These are phyloP conservation scores for Hassar affinis DNA, from an alignment of 2,113 vertebrate genomes.

Conservation along the genomic window DNA sequence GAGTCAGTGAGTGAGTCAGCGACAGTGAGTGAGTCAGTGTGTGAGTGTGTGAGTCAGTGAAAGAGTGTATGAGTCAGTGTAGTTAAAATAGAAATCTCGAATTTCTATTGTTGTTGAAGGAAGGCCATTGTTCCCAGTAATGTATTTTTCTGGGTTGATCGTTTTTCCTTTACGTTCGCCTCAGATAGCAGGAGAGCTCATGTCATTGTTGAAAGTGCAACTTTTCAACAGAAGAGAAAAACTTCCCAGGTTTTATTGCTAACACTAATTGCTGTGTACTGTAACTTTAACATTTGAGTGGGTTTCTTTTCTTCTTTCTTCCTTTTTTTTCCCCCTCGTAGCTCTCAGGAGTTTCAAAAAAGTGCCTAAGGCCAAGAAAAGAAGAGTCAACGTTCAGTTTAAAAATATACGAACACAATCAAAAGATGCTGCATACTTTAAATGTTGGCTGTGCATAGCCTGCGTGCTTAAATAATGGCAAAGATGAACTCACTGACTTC, in stretches of 20 bases:
- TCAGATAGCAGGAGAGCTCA: background rate
- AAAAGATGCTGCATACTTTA: background rate
- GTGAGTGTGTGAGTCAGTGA: too few species aligned
- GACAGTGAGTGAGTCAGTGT: too few species aligned
- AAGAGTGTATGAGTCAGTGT: too few species aligned
- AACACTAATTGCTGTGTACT: conserved; percentile 6
- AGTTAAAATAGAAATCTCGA: too few species aligned
- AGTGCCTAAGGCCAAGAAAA: background rate
- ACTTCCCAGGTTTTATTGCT: background rate
- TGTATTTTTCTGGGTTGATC: background rate
- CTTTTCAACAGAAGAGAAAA: background rate
- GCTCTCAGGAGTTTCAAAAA: background rate
- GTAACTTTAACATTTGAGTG: background rate
- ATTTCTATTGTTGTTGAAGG: background rate
- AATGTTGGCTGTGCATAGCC: background rate
- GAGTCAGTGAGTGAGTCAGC: too few species aligned
- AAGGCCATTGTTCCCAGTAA: background rate
- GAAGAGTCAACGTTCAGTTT: background rate
- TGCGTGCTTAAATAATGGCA: background rate
- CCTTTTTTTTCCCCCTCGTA: background rate
- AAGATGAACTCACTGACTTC: background rate
- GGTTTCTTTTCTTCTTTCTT: background rate
- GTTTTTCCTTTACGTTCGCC: background rate
- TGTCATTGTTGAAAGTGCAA: background rate
- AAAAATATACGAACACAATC: background rate